Evolutionary conservation across 2,888 invertebrate genomes (phyloP).

Genomic region (Syrphus vitripennis): DNA sequence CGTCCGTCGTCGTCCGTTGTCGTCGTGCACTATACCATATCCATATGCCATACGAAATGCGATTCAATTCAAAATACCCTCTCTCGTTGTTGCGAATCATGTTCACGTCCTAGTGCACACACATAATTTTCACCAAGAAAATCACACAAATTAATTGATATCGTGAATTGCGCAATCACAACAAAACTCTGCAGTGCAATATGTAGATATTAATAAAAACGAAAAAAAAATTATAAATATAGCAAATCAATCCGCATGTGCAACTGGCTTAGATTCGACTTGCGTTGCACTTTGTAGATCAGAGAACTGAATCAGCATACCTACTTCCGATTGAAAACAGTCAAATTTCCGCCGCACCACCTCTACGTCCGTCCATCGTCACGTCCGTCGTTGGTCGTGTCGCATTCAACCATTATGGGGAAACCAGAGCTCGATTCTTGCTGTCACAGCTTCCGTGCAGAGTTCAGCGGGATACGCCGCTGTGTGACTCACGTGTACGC

Average conservation of each 20-base stretch:
- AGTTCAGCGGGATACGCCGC: slow-evolving; percentile 27
- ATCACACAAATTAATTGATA: slow-evolving; percentile 70
- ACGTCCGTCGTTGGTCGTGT: not conserved
- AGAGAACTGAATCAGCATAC: slow-evolving; percentile 47
- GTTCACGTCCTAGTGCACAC: slow-evolving; percentile 65
- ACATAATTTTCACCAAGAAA: slow-evolving; percentile 60
- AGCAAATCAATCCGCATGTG: slow-evolving; percentile 44
- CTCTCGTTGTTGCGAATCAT: slow-evolving; percentile 36
- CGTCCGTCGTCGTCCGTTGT: no score
- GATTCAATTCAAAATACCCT: not conserved
- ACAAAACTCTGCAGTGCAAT: not conserved
- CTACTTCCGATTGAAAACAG: slow-evolving; percentile 57
- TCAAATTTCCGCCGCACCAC: not conserved
- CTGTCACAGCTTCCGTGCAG: slow-evolving; percentile 60
- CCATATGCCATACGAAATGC: not conserved
- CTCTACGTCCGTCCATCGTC: not conserved
- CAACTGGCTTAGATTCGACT: slow-evolving; percentile 44
- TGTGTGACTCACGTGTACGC: slow-evolving; percentile 60
- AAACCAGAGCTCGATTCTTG: slow-evolving; percentile 35
- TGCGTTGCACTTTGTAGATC: slow-evolving; percentile 53
- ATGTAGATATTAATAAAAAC: not conserved
- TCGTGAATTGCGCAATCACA: slow-evolving; percentile 62
- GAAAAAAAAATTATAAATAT: not conserved
- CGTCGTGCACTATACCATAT: not conserved
- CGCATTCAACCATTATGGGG: not conserved